Base-by-base conservation (phyloP, 2,888 invertebrate genomes). In the Axea sp. region DNA sequence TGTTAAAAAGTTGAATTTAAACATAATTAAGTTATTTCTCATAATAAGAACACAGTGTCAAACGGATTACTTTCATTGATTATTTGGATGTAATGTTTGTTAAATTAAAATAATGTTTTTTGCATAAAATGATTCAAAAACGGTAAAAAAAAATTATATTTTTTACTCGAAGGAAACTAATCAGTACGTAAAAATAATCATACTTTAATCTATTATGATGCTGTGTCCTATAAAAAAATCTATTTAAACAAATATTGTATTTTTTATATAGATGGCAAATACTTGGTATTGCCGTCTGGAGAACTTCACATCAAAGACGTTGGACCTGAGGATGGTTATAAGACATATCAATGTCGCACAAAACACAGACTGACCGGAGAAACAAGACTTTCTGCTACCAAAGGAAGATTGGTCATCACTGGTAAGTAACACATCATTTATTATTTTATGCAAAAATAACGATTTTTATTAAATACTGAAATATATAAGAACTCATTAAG, bases 231-330 rank as follows among this genome's bases (percentile, higher is more conserved):
- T 30, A 9, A 15, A 5, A 59, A 45, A 33, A 39, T 31, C 6
- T 12, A 30, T 15, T 64, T 17, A 15, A 30, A 43, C 26, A 39
- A 31, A 8, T 11, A 3, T 43, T 26, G 4, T 35, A 5, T 41
- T n/a, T 62, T 43, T 26, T 8, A 60, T 51, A 51, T 90, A 97
- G 98, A 97, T 89, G 96, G 96, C 81, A 96, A 98, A 91, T 96
- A 97, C 87, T 92, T 97, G 88, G 97, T 98, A 35, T 90, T 98
- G 73, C 95, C 96, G 78, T 96, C 96, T 83, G 98, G 98, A 77
- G 97, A 98, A 89, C 91, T 98, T 77, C 97, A 98, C 88, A 96
- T 98, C 83, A 93, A 96, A 85, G 96, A 97, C 90, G 97, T 97
- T 73, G 95, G 95, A 88, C 96, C 96, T 76, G 96, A 96, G 88